phyloP scores from a whole-genome alignment of 2,797 vertebrate genomes.

The Micromesistius poutassou region DNA sequence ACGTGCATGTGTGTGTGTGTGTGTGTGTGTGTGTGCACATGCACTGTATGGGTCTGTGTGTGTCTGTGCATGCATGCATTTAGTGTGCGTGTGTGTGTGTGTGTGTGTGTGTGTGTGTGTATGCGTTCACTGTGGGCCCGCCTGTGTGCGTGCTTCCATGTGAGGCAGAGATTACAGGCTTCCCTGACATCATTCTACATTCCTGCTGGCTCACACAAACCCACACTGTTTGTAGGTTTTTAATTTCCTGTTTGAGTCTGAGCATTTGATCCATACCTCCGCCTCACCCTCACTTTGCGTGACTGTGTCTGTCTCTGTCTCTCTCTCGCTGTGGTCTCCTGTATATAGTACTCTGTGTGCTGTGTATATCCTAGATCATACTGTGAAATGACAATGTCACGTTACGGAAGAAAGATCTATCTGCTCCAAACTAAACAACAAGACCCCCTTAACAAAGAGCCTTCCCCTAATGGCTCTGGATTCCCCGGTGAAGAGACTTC shows the following conservation, averaged over 20 bases:
- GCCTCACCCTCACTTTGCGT: neutral
- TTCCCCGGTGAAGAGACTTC: neutral
- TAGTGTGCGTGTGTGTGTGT: conserved; percentile 17
- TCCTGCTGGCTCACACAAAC: conserved; percentile 45
- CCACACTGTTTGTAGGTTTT: conserved; percentile 10
- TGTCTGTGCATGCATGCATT: neutral
- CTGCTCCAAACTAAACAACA: neutral
- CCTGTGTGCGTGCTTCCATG: conserved; percentile 18
- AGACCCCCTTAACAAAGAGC: neutral
- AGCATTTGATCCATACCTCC: neutral
- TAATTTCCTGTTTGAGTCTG: conserved; percentile 41
- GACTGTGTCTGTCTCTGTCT: neutral
- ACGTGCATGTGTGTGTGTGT: conserved; percentile 18
- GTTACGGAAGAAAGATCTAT: no score
- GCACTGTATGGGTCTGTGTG: no score
- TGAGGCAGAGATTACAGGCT: conserved; percentile 49
- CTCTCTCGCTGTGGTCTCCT: neutral
- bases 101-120: conserved; percentile 17
- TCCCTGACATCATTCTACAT: conserved; percentile 58
- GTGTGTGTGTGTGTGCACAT: conserved; percentile 16
- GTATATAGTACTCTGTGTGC: neutral
- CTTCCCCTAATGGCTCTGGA: no score
- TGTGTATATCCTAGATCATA: neutral
- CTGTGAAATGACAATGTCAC: neutral
- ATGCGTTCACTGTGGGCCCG: conserved; percentile 16